Evolutionary conservation across 2,113 vertebrate genomes (phyloP), one percentile per base, ranked within the genome.

Genomic region (Ginglymostoma cirratum): DNA sequence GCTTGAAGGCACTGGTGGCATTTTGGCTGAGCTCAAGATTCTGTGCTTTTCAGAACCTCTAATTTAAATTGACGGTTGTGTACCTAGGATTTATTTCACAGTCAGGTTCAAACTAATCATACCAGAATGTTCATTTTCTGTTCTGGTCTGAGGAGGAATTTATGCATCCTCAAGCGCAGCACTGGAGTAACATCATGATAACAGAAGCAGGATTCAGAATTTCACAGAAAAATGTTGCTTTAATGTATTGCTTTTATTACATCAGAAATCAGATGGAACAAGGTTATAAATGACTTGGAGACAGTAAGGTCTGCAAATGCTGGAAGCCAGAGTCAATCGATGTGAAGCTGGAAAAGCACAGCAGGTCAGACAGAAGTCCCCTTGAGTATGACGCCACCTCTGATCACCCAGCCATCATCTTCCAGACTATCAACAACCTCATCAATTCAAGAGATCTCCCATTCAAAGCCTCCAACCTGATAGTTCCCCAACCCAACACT

Each of bases 21-120:
- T 72, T 95, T 95, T 76, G 67, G 94, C 34, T 95, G 69, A 70
- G 45, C 69, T 95, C 67, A 3, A 95, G 67, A 95, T 95, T 52
- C 69, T 76, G 24, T 95, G 42, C 69, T 95, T 70, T 72, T 95
- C 94, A 72, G 45, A 95, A 94, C 65, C 94, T 95, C 72, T 72
- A 95, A 95, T 95, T 95, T 45, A 94, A 94, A 21, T 70, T 95
- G 67, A 95, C 69, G 42, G 42, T 52, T 95, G 66, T 27, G 69
- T 93, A 67, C 23, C 94, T 45, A 48, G 45, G 69, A 95, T 95
- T 95, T 95, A 95, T 95, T 67, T 95, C 38, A 95, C 94, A 95
- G 94, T 52, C 94, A 95, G 69, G 67, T 69, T 72, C 67, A 95
- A 95, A 95, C 48, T 95, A 95, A 95, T 76, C 42, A 1, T 76